Percentiles rank a stretch among this genome's conserved stretches.
These are phyloP conservation scores for Dendrolimus pini DNA, from an alignment of 2,888 invertebrate genomes.

Conservation along the genomic window DNA sequence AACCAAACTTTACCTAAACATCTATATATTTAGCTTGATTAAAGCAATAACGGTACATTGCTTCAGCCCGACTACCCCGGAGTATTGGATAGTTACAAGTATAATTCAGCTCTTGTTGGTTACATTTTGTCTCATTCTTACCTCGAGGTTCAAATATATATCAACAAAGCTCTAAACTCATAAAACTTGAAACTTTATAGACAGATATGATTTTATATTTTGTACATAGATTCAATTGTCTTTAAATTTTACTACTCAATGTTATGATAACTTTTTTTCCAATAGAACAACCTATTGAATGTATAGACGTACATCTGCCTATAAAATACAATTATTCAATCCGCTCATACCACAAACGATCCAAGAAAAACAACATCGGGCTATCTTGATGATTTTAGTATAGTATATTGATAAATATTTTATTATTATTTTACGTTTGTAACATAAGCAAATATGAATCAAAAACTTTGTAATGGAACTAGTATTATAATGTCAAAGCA, in stretches of 20 bases:
- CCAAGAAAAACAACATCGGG: slow-evolving; percentile 27
- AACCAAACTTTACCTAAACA: too few relatives aligned
- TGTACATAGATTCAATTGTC: background rate
- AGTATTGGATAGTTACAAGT: too few relatives aligned
- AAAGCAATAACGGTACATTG: too few relatives aligned
- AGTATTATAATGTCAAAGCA: too few relatives aligned
- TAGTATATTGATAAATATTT: too few relatives aligned
- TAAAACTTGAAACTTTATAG: slow-evolving; percentile 2
- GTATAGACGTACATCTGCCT: slow-evolving; percentile 24
- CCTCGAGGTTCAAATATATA: too few relatives aligned
- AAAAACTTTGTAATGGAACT: background rate
- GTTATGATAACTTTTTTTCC: slow-evolving; percentile 14
- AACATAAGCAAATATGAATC: background rate
- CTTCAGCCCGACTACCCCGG: too few relatives aligned
- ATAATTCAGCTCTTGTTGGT: too few relatives aligned
- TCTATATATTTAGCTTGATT: too few relatives aligned
- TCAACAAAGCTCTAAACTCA: background rate
- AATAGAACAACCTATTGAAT: slow-evolving; percentile 20
- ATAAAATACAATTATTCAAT: slow-evolving; percentile 22
- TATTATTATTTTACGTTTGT: too few relatives aligned
- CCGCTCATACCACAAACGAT: slow-evolving; percentile 21
- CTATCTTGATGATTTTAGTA: slow-evolving; percentile 15
- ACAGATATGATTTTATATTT: slow-evolving; percentile 1
- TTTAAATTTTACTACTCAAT: slow-evolving; percentile 6
- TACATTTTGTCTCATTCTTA: too few relatives aligned